Conservation (phyloP, 1,140 invertebrate genomes). For the Conopomorpha cramerella region DNA sequence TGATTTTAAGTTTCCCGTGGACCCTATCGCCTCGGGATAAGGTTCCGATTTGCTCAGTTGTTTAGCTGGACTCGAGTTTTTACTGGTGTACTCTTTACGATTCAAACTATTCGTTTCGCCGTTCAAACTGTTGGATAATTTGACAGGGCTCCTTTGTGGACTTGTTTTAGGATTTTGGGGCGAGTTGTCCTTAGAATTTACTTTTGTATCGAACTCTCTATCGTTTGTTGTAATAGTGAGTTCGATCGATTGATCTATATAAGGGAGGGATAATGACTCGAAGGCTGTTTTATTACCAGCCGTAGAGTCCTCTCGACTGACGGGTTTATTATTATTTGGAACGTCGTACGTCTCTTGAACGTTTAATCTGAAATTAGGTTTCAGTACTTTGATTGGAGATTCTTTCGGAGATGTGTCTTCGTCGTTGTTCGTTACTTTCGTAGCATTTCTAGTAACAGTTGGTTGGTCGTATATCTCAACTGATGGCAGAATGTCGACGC, state of each 20-base stretch:
- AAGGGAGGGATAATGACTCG: slow-evolving; percentile 41
- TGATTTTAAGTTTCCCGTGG: slow-evolving; percentile 42
- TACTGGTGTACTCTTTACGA: slow-evolving; percentile 29
- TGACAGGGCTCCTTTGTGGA: slow-evolving; percentile 26
- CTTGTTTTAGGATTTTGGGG: slow-evolving; percentile 22
- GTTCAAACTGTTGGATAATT: slow-evolving; percentile 24
- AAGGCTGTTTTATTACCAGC: slow-evolving; percentile 42
- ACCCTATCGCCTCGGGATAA: slow-evolving; percentile 38
- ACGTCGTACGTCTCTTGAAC: slow-evolving; percentile 43
- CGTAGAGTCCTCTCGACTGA: slow-evolving; percentile 48
- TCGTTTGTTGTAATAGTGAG: slow-evolving; percentile 44
- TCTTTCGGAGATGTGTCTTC: too few relatives aligned
- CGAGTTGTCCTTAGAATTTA: slow-evolving; percentile 37
- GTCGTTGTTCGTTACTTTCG: slow-evolving; percentile 16
- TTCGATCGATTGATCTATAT: slow-evolving; percentile 50
- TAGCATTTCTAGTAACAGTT: slow-evolving; percentile 20
- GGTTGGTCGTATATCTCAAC: slow-evolving; percentile 55
- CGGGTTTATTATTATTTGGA: slow-evolving; percentile 30
- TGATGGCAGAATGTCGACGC: slow-evolving; percentile 46
- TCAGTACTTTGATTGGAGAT: slow-evolving; percentile 18
- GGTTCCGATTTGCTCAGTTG: slow-evolving; percentile 26
- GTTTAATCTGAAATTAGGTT: slow-evolving; percentile 38
- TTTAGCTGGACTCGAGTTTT: slow-evolving; percentile 21
- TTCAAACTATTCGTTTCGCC: slow-evolving; percentile 38
- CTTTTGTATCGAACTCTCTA: slow-evolving; percentile 51